Base-by-base conservation (phyloP, 2,888 invertebrate genomes). In the Blera fallax region DNA sequence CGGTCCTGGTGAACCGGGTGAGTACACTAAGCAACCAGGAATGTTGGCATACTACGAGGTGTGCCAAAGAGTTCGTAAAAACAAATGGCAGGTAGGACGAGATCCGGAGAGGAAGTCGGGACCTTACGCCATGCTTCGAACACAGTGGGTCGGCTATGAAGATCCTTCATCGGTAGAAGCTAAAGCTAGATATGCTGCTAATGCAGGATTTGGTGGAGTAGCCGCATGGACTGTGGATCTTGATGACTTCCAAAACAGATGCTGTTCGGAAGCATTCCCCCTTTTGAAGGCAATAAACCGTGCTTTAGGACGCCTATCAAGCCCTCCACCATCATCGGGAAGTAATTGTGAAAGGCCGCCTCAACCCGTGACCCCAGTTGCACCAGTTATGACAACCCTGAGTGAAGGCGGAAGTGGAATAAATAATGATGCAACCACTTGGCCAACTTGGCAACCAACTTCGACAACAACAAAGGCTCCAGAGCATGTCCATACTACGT, bases 91-190 rank as follows among this genome's bases (percentile, higher is more conserved):
- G 72, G 94, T 94, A 0, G 94, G 94, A n/a, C 92, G 93, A 58
- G 93, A 94, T 64, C 93, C 93, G 0, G 94, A 95, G 37, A 96
- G 95, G 2, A 91, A 90, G 62, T 91, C 91, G 0, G 92, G 92
- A 0, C 97, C 98, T 0, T 97, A 95, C 90, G 95, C 97, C 0
- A 95, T 96, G 91, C 93, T 94, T 7, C 94, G 94, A 50, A 95
- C 96, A 88, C 97, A 98, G 90, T 98, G 98, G 97, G 97, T 97
- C 40, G 96, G 97, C 48, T 98, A 95, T 89, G 98, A 98, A 90
- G 96, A 97, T 91, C 93, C 94, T 0, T 94, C 94, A 78, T 97
- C 97, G 11, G 94, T 97, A 14, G 94, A 93, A 80, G 94, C 94
- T 87, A 97, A 97, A 92, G 96, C 95, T 87, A 89, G 95, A 88